A percentile compares a stretch with the other conserved stretches of the same genome.
Conservation (phyloP, 2,797 vertebrate genomes). For the Sebastes minor region DNA sequence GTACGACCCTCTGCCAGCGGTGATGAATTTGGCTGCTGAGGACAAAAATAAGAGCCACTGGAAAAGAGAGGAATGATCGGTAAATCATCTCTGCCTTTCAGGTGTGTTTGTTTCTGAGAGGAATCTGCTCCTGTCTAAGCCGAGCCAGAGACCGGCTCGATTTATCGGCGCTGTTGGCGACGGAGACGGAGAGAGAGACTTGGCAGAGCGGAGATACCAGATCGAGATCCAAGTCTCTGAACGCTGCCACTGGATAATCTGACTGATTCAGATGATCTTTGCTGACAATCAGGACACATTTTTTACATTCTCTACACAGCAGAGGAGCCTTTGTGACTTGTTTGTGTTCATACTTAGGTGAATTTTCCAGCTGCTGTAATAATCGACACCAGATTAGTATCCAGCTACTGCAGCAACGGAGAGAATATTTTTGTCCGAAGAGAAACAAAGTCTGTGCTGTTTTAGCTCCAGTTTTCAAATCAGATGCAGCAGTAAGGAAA, state of each 20-base stretch:
- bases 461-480: conserved; percentile 11
- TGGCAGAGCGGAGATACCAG: background rate
- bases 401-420: background rate
- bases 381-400: background rate
- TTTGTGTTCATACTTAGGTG: background rate
- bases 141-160: background rate
- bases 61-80: conserved; percentile 5
- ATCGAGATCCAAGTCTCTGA: background rate
- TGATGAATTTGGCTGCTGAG: conserved; percentile 27
- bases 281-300: background rate
- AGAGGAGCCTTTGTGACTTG: background rate
- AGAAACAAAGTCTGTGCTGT: background rate
- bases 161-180: conserved; percentile 23
- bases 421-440: background rate
- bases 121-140: conserved; percentile 16
- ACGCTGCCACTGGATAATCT: background rate
- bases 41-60: background rate
- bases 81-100: background rate
- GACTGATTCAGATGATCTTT: conserved; percentile 1
- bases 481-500: background rate
- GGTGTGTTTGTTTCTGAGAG: conserved; percentile 24
- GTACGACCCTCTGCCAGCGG: background rate
- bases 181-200: background rate
- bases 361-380: conserved; percentile 24
- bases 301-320: background rate